Conservation (phyloP, 2,888 invertebrate species). For the Pristionchus mayeri region DNA sequence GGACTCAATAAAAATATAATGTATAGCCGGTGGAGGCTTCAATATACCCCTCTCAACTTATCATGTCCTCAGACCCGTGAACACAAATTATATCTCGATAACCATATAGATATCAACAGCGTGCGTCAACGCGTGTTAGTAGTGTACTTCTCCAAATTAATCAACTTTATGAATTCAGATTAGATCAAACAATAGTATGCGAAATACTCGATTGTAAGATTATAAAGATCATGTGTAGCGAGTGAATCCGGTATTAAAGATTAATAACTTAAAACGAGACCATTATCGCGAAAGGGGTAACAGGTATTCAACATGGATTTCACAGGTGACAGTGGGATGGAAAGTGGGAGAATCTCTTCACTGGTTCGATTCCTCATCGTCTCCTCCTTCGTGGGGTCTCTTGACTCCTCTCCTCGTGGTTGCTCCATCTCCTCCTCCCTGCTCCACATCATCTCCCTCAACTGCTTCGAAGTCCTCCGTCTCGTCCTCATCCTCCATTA, state of each 20-base stretch:
- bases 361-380: constrained; percentile 34
- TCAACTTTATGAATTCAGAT: constrained; percentile 1
- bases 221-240: constrained; percentile 24
- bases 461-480: constrained; percentile 80
- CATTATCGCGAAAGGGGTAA: constrained; percentile 22
- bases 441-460: constrained; percentile 43
- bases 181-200: neutral
- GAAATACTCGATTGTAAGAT: constrained; percentile 13
- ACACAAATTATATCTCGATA: no score
- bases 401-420: constrained; percentile 39
- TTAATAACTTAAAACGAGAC: constrained; percentile 45
- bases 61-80: no score
- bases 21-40: no score
- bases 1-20: no score
- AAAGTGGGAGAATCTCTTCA: neutral
- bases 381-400: constrained; percentile 46
- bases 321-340: neutral
- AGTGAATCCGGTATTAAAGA: constrained; percentile 37
- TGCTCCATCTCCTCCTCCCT: constrained; percentile 20
- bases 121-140: constrained; percentile 1
- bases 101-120: neutral
- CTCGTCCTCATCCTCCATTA: constrained; percentile 81
- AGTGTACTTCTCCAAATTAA: neutral
- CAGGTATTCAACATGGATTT: constrained; percentile 37
- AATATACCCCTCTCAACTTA: no score